Evolutionary conservation across 2,888 invertebrate genomes (phyloP).

Genomic region (Drosophila anceps): DNA sequence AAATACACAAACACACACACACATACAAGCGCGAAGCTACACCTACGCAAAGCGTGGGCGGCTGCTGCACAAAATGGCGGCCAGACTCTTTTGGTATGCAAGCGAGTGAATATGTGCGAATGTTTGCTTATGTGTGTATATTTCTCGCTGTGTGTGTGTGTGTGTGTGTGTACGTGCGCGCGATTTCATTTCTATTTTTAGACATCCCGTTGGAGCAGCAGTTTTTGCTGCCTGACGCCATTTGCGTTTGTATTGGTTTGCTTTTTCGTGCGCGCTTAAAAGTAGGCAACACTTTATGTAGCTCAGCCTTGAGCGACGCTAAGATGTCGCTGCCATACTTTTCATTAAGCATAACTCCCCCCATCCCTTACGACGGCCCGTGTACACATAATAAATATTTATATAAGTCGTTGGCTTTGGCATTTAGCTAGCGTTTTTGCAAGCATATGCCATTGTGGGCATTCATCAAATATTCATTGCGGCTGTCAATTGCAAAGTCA

Average conservation of each 20-base stretch:
- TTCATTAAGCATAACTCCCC: constrained; percentile 1
- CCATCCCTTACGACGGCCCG: neutral
- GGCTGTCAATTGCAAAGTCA: constrained; percentile 50
- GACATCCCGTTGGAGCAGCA: constrained; percentile 42
- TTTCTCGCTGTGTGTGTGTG: constrained; percentile 11
- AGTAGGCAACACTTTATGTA: constrained; percentile 43
- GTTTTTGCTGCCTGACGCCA: constrained; percentile 51
- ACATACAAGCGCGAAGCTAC: constrained; percentile 22
- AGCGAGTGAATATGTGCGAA: constrained; percentile 24
- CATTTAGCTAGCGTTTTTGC: constrained; percentile 1
- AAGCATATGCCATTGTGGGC: constrained; percentile 44
- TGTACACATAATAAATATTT: constrained; percentile 24
- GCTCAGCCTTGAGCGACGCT: constrained; percentile 2
- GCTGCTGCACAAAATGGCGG: constrained; percentile 77
- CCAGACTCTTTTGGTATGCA: constrained; percentile 72
- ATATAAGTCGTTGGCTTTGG: constrained; percentile 25
- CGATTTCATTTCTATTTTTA: constrained; percentile 80
- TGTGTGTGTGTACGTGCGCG: constrained; percentile 53
- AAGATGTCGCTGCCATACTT: constrained; percentile 9
- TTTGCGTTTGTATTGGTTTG: constrained; percentile 27
- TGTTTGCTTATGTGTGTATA: constrained; percentile 16
- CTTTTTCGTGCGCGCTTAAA: constrained; percentile 40
- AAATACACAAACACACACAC: constrained; percentile 23
- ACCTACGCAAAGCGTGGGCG: constrained; percentile 68
- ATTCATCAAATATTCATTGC: constrained; percentile 39